A percentile compares a stretch with the other conserved stretches of the same genome.
phyloP scores from a whole-genome alignment of 2,113 vertebrate genomes.

The Scartelaos histophorus region DNA sequence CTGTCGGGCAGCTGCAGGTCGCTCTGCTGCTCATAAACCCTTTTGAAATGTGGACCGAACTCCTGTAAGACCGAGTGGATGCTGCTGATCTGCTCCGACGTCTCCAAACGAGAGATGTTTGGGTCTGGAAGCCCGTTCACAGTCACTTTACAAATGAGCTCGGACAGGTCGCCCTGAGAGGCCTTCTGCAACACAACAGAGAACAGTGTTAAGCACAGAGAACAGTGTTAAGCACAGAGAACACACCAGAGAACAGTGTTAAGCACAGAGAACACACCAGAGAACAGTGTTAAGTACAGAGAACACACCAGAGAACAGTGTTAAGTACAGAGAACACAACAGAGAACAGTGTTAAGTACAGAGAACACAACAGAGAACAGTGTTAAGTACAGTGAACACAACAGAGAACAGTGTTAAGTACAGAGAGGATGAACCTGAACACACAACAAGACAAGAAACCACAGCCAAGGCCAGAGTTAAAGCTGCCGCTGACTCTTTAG shows the following conservation, averaged over 20 bases:
- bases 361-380: too few relatives aligned
- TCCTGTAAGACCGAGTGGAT: slow-evolving; percentile 62
- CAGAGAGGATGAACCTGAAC: not conserved
- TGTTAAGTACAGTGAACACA: too few relatives aligned
- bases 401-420: too few relatives aligned
- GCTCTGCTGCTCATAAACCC: slow-evolving; percentile 73
- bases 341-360: not conserved
- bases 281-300: too few relatives aligned
- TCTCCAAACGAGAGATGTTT: slow-evolving; percentile 67
- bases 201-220: not conserved
- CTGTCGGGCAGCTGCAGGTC: slow-evolving; percentile 61
- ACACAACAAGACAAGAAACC: not conserved
- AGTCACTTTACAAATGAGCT: slow-evolving; percentile 66
- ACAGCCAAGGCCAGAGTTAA: not conserved
- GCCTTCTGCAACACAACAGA: slow-evolving; percentile 54
- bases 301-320: too few relatives aligned
- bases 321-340: too few relatives aligned
- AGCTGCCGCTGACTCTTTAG: too few relatives aligned
- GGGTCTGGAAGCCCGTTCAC: slow-evolving; percentile 61
- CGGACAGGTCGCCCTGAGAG: slow-evolving; percentile 65
- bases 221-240: too few relatives aligned
- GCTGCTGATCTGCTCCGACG: slow-evolving; percentile 58
- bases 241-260: too few relatives aligned
- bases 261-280: too few relatives aligned
- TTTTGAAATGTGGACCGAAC: slow-evolving; percentile 68